Evolutionary conservation across 2,113 vertebrate genomes (phyloP).

Genomic region (Bubo scandiacus): DNA sequence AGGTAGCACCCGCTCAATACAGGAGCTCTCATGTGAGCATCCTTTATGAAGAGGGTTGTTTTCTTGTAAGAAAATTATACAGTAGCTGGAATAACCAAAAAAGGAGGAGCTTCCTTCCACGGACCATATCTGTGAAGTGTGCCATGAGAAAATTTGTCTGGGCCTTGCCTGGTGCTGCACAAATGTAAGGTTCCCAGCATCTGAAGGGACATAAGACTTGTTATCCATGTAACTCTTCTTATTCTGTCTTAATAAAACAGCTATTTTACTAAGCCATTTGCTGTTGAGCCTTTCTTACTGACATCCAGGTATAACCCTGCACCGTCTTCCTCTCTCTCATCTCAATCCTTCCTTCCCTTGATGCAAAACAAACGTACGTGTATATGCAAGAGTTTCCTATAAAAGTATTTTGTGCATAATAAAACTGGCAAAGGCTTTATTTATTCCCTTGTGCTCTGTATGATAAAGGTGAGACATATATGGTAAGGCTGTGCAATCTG

Average conservation of each 20-base stretch:
- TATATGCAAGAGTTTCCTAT: not conserved
- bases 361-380: not conserved
- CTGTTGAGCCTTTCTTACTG: not conserved
- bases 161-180: not conserved
- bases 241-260: not conserved
- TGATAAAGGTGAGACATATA: not conserved
- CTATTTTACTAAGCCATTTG: not conserved
- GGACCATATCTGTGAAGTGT: not conserved
- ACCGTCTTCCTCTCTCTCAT: not conserved
- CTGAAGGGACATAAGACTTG: not conserved
- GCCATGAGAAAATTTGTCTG: not conserved
- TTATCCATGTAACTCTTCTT: not conserved
- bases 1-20: accelerated
- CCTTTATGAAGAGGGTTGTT: not conserved
- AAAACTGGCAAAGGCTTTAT: not conserved
- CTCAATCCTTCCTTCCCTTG: not conserved
- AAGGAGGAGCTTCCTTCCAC: not conserved
- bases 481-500: not conserved
- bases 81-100: not conserved
- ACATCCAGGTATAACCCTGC: not conserved
- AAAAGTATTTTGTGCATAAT: not conserved
- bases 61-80: not conserved
- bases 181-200: not conserved
- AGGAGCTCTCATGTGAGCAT: not conserved
- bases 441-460: not conserved